A percentile compares a stretch with the other conserved stretches of the same genome.
phyloP scores from a whole-genome alignment of 30 jellyfish, hydroid and myxozoan genomes.

The Hydra vulgaris region DNA sequence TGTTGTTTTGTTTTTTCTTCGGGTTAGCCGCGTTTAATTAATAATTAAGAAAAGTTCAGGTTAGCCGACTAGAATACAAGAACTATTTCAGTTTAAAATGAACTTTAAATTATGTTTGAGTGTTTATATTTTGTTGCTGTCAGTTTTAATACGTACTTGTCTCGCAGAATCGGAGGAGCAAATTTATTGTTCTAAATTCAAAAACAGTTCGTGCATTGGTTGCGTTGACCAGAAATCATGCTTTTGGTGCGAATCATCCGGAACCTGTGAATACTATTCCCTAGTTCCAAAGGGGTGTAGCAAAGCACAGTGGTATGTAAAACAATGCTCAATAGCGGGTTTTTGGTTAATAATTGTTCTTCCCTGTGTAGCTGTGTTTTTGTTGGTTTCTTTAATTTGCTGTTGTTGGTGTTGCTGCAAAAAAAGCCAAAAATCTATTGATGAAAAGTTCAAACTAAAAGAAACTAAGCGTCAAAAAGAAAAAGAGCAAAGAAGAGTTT shows the following conservation, averaged over 20 bases:
- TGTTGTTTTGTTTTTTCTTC: background rate
- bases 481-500: conserved; percentile 45
- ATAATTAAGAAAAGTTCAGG: too few relatives aligned
- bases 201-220: conserved; percentile 13
- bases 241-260: conserved; percentile 72
- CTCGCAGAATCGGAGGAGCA: background rate
- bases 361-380: conserved; percentile 66
- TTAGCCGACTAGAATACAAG: background rate
- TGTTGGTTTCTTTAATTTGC: conserved; percentile 47
- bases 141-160: background rate
- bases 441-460: conserved; percentile 51
- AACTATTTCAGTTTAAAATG: background rate
- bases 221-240: conserved; percentile 60
- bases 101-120: background rate
- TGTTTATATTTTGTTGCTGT: background rate
- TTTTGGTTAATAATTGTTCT: conserved; percentile 66
- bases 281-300: conserved; percentile 72
- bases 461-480: conserved; percentile 42
- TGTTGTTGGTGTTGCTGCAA: conserved; percentile 88
- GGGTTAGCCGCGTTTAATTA: background rate
- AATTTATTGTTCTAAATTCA: background rate
- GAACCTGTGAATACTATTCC: conserved; percentile 47
- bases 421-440: conserved; percentile 33
- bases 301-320: conserved; percentile 61
- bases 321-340: conserved; percentile 79